Base-by-base conservation (phyloP, 1,140 invertebrate species). In the Papilio dardanus region DNA sequence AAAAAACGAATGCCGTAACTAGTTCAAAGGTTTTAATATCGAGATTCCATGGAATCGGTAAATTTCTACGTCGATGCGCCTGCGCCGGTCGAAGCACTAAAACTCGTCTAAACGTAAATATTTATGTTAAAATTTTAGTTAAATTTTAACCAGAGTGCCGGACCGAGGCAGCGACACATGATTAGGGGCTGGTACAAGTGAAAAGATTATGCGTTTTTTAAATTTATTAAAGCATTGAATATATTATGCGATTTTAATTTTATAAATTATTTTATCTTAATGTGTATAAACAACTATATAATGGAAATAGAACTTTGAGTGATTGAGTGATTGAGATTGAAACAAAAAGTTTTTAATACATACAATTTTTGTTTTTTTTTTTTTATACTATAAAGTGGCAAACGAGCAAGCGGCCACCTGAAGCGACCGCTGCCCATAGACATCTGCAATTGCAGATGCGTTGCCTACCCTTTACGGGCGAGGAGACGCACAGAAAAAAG, bases 71-170 rank as follows among this genome's bases (percentile, higher is more conserved):
- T 71, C 46, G 12, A 21, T 67, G 71, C 54, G 54, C 24, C 54
- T 62, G 33, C 33, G 67, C 75, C 67, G 73, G 75, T 40, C 77
- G 68, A 46, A 66, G 74, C 78, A 69, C 76, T 85, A 85, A 86
- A 87, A 83, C 65, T 74, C 77, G 86, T 88, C 71, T 79, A 83
- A 82, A 88, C 85, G 87, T 89, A 88, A 88, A 89, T 89, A 88
- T 89, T 89, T 86, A 81, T 83, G 85, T 87, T 83, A 81, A 86
- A 86, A 83, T 85, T 84, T 80, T 69, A 82, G 80, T 84, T 83
- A 81, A 82, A 83, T 79, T 88, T 84, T 82, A 82, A 84, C 68
- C 79, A 79, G 83, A 83, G 80, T 82, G 78, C 76, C 74, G 78
- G 80, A 75, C 73, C 46, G 46, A 58, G 42, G 35, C 62, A 71